Percentiles rank a stretch among this genome's conserved stretches.
phyloP scores from a whole-genome alignment of 2,888 invertebrate genomes.

The Ophion costatus region DNA sequence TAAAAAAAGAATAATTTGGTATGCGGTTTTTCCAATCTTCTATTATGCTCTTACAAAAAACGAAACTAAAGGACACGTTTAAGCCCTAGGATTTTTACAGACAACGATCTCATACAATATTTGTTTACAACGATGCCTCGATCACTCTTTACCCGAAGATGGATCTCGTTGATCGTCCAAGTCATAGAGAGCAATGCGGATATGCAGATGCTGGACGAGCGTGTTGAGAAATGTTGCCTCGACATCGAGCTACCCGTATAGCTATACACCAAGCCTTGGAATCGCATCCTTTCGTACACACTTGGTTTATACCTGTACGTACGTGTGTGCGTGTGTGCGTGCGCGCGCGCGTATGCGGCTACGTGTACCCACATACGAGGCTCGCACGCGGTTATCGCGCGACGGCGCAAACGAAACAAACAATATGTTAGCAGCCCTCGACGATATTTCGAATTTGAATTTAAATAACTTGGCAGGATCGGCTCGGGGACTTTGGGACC shows the following conservation, averaged over 20 bases:
- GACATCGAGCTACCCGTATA: conserved; percentile 40
- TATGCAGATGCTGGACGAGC: conserved; percentile 19
- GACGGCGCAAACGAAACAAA: conserved; percentile 82
- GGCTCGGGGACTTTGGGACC: conserved; percentile 83
- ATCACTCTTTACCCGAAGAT: conserved; percentile 38
- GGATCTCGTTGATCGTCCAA: conserved; percentile 40
- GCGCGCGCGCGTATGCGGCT: conserved; percentile 17
- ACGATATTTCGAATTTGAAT: conserved; percentile 84
- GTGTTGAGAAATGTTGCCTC: conserved; percentile 43
- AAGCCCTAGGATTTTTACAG: not conserved
- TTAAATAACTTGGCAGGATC: conserved; percentile 84
- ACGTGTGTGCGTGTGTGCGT: no score
- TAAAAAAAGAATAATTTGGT: not conserved
- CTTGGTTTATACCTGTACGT: not conserved
- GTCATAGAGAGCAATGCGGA: conserved; percentile 35
- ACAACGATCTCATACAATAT: not conserved
- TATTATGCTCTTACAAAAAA: not conserved
- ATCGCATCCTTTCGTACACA: conserved; percentile 17
- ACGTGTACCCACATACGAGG: conserved; percentile 21
- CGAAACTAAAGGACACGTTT: not conserved
- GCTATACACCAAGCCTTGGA: conserved; percentile 3
- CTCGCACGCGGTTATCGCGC: conserved; percentile 66
- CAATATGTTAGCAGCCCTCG: conserved; percentile 84
- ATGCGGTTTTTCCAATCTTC: not conserved
- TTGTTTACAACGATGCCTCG: not conserved